Base-by-base conservation (phyloP, 2,113 vertebrate species). In the Ursus arctos region DNA sequence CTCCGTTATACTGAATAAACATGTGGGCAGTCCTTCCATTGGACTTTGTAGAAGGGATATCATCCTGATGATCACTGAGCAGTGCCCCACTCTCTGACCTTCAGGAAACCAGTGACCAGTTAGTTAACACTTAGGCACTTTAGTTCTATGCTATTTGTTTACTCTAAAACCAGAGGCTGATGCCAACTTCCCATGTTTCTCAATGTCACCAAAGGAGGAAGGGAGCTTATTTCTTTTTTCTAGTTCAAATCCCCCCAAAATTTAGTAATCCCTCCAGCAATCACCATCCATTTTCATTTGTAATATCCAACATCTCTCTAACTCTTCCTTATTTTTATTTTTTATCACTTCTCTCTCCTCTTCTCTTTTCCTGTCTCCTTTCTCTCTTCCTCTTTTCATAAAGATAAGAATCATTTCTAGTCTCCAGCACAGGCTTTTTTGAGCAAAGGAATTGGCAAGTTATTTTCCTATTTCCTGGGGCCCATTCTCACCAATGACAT, bases 401-500 rank as follows among this genome's bases (percentile, higher is more conserved):
- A 77, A 86, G 4, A 19, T 91, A 76, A 94, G 28, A 55, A 72
- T 84, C 1, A 67, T 80, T 55, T 69, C 3, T 47, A 53, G 24
- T 67, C 40, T 47, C 33, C 91, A 43, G 26, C 6, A 82, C 65
- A 85, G 6, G 1, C 4, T 93, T 79, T 14, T 74, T 76, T n/a
- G 28, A 51, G 28, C 28, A 72, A 88, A 65, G 31, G 31, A 79
- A 88, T 90, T 89, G 94, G 10, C 11, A 65, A 74, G 13, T 76
- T 67, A 71, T 94, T 95, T 96, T 96, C 16, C 22, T 95, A 1
- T 86, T 94, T 12, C 24, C 53, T 79, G 51, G 31, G 55, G 26
- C 47, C 19, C 28, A 88, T 0, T 76, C n/a, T 93, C 7, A 49
- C 61, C 24, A 47, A 67, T 12, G 26, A 55, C 7, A 61, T 63